These are phyloP conservation scores for Anastrepha obliqua DNA, from an alignment of 1,140 invertebrate species.

Conservation along the genomic window DNA sequence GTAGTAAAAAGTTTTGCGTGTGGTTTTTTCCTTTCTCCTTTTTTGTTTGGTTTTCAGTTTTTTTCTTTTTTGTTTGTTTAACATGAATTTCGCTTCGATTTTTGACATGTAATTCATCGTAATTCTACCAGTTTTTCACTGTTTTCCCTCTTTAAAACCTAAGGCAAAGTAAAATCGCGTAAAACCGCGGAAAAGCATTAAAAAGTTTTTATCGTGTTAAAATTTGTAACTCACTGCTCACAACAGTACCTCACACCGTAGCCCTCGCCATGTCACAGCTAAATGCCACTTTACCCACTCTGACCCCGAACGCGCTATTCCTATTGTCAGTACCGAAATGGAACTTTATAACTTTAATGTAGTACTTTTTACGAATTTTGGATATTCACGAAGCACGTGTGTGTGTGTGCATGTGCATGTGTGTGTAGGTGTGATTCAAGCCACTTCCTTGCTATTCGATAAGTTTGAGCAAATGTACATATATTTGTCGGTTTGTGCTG, in stretches of 20 bases:
- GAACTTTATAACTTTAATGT: conserved; percentile 16
- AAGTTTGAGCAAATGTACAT: too few relatives aligned
- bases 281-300: too few relatives aligned
- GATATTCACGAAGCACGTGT: too few relatives aligned
- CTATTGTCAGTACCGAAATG: not conserved
- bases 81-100: conserved; percentile 11
- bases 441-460: too few relatives aligned
- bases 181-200: conserved; percentile 25
- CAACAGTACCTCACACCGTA: not conserved
- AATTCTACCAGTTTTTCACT: conserved; percentile 15
- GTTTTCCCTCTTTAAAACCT: not conserved
- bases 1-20: too few relatives aligned
- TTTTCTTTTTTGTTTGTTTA: not conserved
- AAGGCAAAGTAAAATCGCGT: not conserved
- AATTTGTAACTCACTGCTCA: conserved; percentile 22
- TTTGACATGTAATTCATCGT: conserved; percentile 39
- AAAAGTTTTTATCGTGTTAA: conserved; percentile 33
- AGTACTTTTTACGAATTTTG: not conserved
- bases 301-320: not conserved
- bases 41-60: too few relatives aligned
- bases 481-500: too few relatives aligned
- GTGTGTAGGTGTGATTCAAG: too few relatives aligned
- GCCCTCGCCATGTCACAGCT: not conserved
- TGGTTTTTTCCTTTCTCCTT: too few relatives aligned
- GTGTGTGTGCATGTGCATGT: not conserved